phyloP scores from a whole-genome alignment of 2,797 vertebrate species.

The Lateolabrax maculatus region DNA sequence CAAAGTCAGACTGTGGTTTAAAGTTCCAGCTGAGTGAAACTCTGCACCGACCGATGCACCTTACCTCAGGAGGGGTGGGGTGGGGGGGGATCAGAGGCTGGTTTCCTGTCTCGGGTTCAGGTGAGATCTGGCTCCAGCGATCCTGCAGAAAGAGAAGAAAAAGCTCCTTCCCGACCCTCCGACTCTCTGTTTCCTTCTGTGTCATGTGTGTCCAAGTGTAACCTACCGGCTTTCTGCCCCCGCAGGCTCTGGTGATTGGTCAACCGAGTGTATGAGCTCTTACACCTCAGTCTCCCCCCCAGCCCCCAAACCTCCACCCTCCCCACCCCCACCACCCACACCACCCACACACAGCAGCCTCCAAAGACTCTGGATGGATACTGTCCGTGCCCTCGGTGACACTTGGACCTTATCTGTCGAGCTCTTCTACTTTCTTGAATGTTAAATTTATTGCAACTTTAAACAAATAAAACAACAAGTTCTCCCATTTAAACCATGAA shows the following conservation, averaged over 20 bases:
- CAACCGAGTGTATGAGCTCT: slow-evolving; percentile 48
- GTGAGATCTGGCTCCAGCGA: slow-evolving; percentile 21
- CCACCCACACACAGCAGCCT: slow-evolving; percentile 32
- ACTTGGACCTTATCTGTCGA: neutral
- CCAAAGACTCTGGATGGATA: slow-evolving; percentile 22
- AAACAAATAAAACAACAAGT: neutral
- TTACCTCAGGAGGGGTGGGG: slow-evolving; percentile 65
- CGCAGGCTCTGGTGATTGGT: slow-evolving; percentile 64
- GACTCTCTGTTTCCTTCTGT: slow-evolving; percentile 20
- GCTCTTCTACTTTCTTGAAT: neutral
- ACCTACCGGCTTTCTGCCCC: slow-evolving; percentile 70
- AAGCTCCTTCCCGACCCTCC: slow-evolving; percentile 8
- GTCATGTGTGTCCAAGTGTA: slow-evolving; percentile 46
- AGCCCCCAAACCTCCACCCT: neutral
- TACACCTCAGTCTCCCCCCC: slow-evolving; percentile 51
- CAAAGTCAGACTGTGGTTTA: slow-evolving; percentile 3
- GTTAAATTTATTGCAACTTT: neutral
- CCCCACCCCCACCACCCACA: neutral
- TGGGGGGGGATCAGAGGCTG: neutral
- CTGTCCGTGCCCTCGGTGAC: slow-evolving; percentile 44
- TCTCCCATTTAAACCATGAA: no score
- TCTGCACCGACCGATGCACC: neutral
- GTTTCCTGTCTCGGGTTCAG: slow-evolving; percentile 29
- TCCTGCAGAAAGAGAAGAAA: slow-evolving; percentile 1
- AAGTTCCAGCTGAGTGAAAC: slow-evolving; percentile 7